phyloP scores from a whole-genome alignment of 1,140 invertebrate genomes.

The Ganaspis sp. region DNA sequence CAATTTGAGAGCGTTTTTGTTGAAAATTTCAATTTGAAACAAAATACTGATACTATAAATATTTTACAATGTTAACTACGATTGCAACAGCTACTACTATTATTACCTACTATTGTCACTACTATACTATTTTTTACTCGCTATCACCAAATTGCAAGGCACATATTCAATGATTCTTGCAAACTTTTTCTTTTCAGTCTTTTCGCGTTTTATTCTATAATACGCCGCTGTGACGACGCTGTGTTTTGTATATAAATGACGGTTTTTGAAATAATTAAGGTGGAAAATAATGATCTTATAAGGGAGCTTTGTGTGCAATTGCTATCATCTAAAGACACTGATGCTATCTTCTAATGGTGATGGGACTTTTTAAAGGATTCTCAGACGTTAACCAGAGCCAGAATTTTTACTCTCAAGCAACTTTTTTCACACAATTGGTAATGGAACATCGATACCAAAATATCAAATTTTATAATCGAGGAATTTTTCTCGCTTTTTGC shows the following conservation, averaged over 20 bases:
- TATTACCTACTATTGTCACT: slow-evolving; percentile 43
- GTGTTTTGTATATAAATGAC: slow-evolving; percentile 52
- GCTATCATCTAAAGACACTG: neutral
- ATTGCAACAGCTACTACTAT: slow-evolving; percentile 53
- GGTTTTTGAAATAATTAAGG: neutral
- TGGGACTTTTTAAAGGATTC: neutral
- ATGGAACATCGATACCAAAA: neutral
- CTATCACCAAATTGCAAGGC: slow-evolving; percentile 54
- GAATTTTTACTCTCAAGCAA: neutral
- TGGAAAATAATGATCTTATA: neutral
- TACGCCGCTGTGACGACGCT: slow-evolving; percentile 69
- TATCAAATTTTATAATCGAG: too few species aligned
- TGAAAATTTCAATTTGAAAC: neutral
- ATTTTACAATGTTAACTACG: slow-evolving; percentile 40
- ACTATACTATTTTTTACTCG: slow-evolving; percentile 51
- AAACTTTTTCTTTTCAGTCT: slow-evolving; percentile 69
- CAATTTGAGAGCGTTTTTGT: neutral
- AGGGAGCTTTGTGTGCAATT: neutral
- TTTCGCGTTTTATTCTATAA: slow-evolving; percentile 70
- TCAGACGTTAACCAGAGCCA: neutral
- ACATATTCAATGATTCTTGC: slow-evolving; percentile 63
- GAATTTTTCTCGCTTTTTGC: too few species aligned
- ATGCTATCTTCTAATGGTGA: neutral
- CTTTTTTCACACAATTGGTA: neutral
- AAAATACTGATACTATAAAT: neutral